A percentile compares a stretch with the other conserved stretches of the same genome.
Conservation (phyloP, 2,113 vertebrate species). For the Ovibos moschatus region DNA sequence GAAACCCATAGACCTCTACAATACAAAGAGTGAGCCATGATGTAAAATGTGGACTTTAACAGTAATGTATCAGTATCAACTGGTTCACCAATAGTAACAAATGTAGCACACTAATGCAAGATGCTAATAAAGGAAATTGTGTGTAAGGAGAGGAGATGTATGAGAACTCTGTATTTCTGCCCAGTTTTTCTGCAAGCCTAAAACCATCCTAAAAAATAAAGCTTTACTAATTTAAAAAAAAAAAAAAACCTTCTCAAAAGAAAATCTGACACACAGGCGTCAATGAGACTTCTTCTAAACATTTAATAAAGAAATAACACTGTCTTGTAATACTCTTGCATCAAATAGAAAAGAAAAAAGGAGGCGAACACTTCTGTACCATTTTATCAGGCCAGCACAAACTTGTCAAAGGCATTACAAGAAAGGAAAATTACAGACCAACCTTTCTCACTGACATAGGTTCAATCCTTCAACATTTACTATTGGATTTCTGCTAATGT, state of each 20-base stretch:
- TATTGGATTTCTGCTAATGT: not conserved
- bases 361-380: not conserved
- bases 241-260: not conserved
- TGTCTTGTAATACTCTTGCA: not conserved
- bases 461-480: not conserved
- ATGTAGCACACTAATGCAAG: not conserved
- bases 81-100: not conserved
- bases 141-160: not conserved
- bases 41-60: not conserved
- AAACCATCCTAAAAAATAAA: not conserved
- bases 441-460: not conserved
- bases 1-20: not conserved
- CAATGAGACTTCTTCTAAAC: not conserved
- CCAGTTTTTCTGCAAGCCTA: not conserved
- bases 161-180: not conserved
- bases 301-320: not conserved
- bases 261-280: not conserved
- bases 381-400: not conserved
- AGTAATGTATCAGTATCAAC: not conserved
- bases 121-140: not conserved
- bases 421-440: not conserved
- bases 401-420: not conserved
- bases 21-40: not conserved
- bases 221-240: not conserved
- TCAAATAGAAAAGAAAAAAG: slow-evolving; percentile 12